Percentiles rank a stretch among this genome's conserved stretches.
These are phyloP conservation scores for Platyscapa corneri DNA, from an alignment of 1,140 invertebrate species.

Conservation along the genomic window DNA sequence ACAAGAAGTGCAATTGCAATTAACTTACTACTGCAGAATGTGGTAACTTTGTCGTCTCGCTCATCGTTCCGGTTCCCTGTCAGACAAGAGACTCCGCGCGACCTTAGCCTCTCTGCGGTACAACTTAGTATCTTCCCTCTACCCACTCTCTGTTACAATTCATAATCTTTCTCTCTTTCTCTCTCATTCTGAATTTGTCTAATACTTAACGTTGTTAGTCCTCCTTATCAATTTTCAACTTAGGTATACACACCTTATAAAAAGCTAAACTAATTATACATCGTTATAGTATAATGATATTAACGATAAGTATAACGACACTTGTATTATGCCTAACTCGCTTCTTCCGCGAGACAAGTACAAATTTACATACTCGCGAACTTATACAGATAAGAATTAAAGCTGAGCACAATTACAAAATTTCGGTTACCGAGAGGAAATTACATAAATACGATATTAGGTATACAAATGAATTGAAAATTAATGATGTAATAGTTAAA, in stretches of 20 bases:
- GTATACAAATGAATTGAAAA: no score
- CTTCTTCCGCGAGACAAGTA: background rate
- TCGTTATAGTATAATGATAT: no score
- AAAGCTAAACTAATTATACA: background rate
- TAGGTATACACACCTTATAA: background rate
- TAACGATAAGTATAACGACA: no score
- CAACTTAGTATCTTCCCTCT: background rate
- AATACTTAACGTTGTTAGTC: background rate
- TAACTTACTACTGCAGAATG: conserved; percentile 3
- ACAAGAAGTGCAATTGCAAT: background rate
- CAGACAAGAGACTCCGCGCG: conserved; percentile 9
- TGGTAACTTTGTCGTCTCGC: background rate
- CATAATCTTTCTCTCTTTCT: background rate
- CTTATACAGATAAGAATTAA: background rate
- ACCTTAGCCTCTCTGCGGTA: conserved; percentile 16
- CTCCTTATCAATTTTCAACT: conserved; percentile 8
- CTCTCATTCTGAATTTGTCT: background rate
- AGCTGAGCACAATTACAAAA: background rate
- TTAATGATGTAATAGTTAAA: background rate
- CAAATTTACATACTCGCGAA: conserved; percentile 22
- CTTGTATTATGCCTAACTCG: background rate
- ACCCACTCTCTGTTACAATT: background rate
- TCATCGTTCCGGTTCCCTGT: conserved; percentile 34
- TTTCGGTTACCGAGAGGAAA: background rate
- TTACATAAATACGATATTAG: background rate